Conservation (phyloP, 2,888 invertebrate species). For the Lissonota sp. region DNA sequence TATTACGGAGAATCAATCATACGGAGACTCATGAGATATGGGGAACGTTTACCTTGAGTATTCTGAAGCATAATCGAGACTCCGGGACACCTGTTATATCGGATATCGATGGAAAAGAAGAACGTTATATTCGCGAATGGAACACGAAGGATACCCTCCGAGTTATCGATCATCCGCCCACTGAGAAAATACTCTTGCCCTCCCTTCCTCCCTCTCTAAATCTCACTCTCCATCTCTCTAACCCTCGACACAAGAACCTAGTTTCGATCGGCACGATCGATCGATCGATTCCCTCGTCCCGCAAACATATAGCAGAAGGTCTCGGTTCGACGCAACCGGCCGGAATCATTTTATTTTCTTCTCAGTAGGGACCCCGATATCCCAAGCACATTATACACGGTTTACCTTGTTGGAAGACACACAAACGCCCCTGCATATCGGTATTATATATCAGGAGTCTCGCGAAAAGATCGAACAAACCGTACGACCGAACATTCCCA, state of each 20-base stretch:
- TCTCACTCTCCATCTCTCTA: too few species aligned
- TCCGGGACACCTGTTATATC: constrained; percentile 48
- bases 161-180: constrained; percentile 56
- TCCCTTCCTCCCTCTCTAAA: neutral
- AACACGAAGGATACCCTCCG: constrained; percentile 18
- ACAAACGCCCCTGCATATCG: neutral
- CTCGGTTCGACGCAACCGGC: constrained; percentile 41
- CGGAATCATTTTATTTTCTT: constrained; percentile 28
- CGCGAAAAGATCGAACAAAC: neutral
- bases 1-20: neutral
- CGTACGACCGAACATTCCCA: constrained; percentile 26
- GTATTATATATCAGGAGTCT: neutral
- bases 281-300: constrained; percentile 36
- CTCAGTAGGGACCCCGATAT: constrained; percentile 15
- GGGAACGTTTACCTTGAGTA: constrained; percentile 40
- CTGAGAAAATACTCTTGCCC: neutral
- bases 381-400: constrained; percentile 22
- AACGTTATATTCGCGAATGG: neutral
- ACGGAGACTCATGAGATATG: constrained; percentile 24
- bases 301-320: constrained; percentile 46
- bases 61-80: constrained; percentile 5
- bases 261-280: constrained; percentile 60
- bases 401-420: too few species aligned
- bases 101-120: constrained; percentile 6
- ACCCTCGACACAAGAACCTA: constrained; percentile 13